phyloP scores from a whole-genome alignment of 2,888 invertebrate genomes.

The Amphipoea lucens region DNA sequence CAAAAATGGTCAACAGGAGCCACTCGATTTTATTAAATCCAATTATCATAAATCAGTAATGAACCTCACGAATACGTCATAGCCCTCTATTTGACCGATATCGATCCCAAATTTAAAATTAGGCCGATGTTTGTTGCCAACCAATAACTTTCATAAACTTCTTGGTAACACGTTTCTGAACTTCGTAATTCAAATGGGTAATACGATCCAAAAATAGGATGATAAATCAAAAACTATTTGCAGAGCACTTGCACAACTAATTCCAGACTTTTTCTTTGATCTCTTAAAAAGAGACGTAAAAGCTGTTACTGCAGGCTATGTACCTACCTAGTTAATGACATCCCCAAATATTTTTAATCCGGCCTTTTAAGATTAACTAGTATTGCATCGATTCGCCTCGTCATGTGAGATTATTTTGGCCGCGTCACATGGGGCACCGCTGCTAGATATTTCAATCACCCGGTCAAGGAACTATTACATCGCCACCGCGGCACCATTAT shows the following conservation, averaged over 20 bases:
- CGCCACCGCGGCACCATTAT: conserved; percentile 81
- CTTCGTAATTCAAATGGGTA: conserved; percentile 15
- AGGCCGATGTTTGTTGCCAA: conserved; percentile 65
- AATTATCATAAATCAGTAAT: conserved; percentile 78
- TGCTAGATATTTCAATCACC: conserved; percentile 82
- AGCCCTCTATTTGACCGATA: conserved; percentile 64
- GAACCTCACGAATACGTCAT: conserved; percentile 72
- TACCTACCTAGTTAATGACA: conserved; percentile 9
- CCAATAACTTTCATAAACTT: conserved; percentile 45
- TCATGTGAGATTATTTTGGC: conserved; percentile 71
- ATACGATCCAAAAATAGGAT: conserved; percentile 27
- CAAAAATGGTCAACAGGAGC: conserved; percentile 48
- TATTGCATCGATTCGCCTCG: conserved; percentile 67
- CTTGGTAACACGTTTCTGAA: conserved; percentile 31
- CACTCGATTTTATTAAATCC: conserved; percentile 73
- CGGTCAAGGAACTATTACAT: conserved; percentile 86
- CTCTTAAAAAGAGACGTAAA: conserved; percentile 22
- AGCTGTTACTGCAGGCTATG: conserved; percentile 2
- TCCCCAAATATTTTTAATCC: conserved; percentile 59
- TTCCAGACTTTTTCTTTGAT: conserved; percentile 42
- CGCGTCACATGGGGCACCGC: conserved; percentile 62
- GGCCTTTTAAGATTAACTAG: conserved; percentile 29
- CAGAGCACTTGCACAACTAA: conserved; percentile 14
- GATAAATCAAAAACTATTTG: conserved; percentile 23
- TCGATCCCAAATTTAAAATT: conserved; percentile 72